Evolutionary conservation across 2,797 vertebrate species (phyloP).

Genomic region (Cirrhinus mrigala): DNA sequence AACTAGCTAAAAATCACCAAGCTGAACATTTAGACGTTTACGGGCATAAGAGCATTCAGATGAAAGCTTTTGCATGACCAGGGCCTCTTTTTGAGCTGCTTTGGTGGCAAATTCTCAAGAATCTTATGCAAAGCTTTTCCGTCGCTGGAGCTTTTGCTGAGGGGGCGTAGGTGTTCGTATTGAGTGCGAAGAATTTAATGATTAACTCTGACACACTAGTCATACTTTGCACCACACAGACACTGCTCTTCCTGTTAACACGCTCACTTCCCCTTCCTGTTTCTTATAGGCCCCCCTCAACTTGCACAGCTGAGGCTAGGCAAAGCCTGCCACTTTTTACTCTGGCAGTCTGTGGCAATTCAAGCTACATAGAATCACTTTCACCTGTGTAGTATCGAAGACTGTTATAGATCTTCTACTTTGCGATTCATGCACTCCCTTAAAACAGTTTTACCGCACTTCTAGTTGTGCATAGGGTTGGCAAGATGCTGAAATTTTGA

Average conservation of each 20-base stretch:
- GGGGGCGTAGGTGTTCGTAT: constrained; percentile 1
- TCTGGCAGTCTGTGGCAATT: background rate
- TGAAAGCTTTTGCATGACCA: background rate
- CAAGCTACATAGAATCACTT: background rate
- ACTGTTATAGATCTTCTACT: background rate
- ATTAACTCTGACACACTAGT: constrained; percentile 64
- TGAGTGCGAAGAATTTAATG: constrained; percentile 57
- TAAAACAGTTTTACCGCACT: too few relatives aligned
- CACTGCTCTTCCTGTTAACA: constrained; percentile 69
- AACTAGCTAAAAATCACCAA: background rate
- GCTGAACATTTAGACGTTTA: background rate
- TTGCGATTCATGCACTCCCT: background rate
- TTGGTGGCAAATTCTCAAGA: constrained; percentile 17
- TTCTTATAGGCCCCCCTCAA: constrained; percentile 50
- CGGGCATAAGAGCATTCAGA: background rate
- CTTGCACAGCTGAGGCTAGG: background rate
- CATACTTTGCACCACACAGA: constrained; percentile 45
- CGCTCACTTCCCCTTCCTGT: constrained; percentile 72
- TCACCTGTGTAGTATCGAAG: background rate
- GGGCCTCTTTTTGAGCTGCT: constrained; percentile 8
- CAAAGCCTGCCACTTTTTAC: constrained; percentile 1
- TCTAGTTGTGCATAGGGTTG: background rate
- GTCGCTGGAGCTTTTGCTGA: background rate
- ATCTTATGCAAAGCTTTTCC: constrained; percentile 12
- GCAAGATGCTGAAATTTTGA: background rate